A percentile compares a stretch with the other conserved stretches of the same genome.
These are phyloP conservation scores for Paraescarpia echinospica DNA, from an alignment of 1,140 invertebrate genomes.

Conservation along the genomic window DNA sequence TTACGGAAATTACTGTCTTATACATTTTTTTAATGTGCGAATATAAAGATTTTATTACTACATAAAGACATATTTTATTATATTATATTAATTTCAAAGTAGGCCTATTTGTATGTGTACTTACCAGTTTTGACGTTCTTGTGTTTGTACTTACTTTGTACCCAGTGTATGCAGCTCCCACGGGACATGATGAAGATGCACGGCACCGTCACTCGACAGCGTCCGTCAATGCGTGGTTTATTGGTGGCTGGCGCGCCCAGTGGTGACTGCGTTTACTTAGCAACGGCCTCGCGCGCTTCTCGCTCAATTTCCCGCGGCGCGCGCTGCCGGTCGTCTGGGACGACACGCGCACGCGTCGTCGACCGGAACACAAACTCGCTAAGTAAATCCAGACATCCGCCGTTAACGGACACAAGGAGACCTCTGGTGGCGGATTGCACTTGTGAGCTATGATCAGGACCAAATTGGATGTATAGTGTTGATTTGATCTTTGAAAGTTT, in stretches of 20 bases:
- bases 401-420: background rate
- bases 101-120: background rate
- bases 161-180: background rate
- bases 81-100: no score
- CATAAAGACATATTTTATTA: no score
- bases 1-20: no score
- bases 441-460: background rate
- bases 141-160: background rate
- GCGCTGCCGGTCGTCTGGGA: background rate
- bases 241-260: background rate
- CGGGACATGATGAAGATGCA: background rate
- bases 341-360: background rate
- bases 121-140: background rate
- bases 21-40: no score
- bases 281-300: background rate
- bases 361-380: background rate
- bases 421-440: background rate
- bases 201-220: background rate
- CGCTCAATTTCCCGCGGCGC: background rate
- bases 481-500: no score
- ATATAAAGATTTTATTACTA: no score
- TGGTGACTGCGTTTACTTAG: background rate
- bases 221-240: background rate
- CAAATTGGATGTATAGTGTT: no score
- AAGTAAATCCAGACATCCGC: background rate